Conservation (phyloP, 2,888 invertebrate species). For the Gastracanthus pulcherrimus region DNA sequence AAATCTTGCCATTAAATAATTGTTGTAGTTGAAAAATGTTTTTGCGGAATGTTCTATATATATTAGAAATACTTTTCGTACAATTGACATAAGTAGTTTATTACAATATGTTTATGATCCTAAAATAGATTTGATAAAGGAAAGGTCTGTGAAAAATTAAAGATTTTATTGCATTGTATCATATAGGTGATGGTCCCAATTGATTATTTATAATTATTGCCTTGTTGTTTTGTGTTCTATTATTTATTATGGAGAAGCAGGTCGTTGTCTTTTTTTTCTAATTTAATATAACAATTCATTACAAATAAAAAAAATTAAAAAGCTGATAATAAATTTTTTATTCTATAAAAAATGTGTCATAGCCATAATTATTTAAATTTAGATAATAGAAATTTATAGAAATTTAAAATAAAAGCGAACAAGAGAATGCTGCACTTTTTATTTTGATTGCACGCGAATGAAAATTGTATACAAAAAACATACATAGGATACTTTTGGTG, state of each 20-base stretch:
- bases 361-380: slow-evolving; percentile 44
- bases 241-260: slow-evolving; percentile 51
- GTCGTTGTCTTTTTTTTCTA: slow-evolving; percentile 43
- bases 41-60: slow-evolving; percentile 49
- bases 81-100: slow-evolving; percentile 37
- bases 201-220: slow-evolving; percentile 45
- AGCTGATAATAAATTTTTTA: slow-evolving; percentile 45
- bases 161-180: slow-evolving; percentile 60
- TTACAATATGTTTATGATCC: slow-evolving; percentile 39
- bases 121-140: slow-evolving; percentile 40
- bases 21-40: slow-evolving; percentile 48
- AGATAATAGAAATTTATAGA: slow-evolving; percentile 34
- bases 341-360: slow-evolving; percentile 46
- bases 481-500: slow-evolving; percentile 60
- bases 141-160: slow-evolving; percentile 54
- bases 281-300: slow-evolving; percentile 55
- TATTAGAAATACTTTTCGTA: slow-evolving; percentile 52
- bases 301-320: slow-evolving; percentile 40
- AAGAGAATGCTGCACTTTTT: slow-evolving; percentile 46
- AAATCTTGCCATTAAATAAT: slow-evolving; percentile 58
- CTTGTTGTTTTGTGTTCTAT: slow-evolving; percentile 54
- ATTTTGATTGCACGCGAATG: slow-evolving; percentile 47
- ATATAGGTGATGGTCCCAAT: slow-evolving; percentile 56
- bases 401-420: slow-evolving; percentile 31
- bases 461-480: slow-evolving; percentile 57